These are phyloP conservation scores for Sciurus niger DNA, from an alignment of 2,113 vertebrate genomes.

Conservation along the genomic window DNA sequence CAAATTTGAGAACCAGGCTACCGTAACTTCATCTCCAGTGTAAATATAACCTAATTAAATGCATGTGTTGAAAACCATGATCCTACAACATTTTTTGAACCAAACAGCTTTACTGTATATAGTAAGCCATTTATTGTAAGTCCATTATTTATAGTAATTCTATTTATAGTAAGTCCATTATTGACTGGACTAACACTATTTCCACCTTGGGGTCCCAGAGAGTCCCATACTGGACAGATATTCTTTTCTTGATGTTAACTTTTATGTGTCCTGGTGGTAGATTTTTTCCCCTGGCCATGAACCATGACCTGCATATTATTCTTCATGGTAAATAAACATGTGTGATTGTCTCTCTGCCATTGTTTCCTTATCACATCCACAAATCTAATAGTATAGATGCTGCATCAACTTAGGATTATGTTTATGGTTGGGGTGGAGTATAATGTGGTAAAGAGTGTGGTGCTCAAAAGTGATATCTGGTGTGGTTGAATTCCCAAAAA, in stretches of 20 bases:
- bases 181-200: fast-evolving
- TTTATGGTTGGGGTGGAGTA: not conserved
- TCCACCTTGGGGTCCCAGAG: not conserved
- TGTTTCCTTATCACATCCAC: not conserved
- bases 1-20: not conserved
- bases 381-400: not conserved
- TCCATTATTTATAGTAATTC: no score
- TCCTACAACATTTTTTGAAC: not conserved
- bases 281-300: not conserved
- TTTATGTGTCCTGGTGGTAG: not conserved
- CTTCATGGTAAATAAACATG: not conserved
- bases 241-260: not conserved
- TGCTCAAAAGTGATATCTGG: not conserved
- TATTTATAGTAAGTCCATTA: not conserved
- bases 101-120: not conserved
- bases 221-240: not conserved
- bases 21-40: not conserved
- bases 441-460: not conserved
- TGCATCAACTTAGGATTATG: not conserved
- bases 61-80: not conserved
- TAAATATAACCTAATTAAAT: not conserved
- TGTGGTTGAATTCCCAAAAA: not conserved
- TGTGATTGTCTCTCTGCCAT: not conserved
- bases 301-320: not conserved
- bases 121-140: not conserved